Conservation (phyloP, 2,797 vertebrate genomes). For the Xiphorhynchus erythropygius region DNA sequence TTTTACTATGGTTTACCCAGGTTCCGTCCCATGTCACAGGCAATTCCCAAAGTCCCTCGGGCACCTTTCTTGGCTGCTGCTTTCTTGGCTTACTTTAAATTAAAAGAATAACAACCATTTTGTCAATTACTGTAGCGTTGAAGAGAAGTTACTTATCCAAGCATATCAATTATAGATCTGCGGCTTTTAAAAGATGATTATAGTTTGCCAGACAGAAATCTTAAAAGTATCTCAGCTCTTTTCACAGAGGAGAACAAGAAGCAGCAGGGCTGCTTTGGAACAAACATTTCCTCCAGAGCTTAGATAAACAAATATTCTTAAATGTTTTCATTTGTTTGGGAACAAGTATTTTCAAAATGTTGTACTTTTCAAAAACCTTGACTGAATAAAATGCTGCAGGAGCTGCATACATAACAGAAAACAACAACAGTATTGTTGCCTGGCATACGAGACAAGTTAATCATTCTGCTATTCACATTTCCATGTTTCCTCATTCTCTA, state of each 20-base stretch:
- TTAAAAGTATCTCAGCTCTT: not conserved
- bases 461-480: slow-evolving; percentile 56
- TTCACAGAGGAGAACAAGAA: not conserved
- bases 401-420: not conserved
- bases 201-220: slow-evolving; percentile 6
- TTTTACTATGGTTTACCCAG: not conserved
- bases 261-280: slow-evolving; percentile 7
- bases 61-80: not conserved
- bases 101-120: not conserved
- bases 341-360: slow-evolving; percentile 45
- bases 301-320: slow-evolving; percentile 3
- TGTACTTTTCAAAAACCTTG: slow-evolving; percentile 27
- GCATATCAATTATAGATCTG: not conserved
- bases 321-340: slow-evolving; percentile 17
- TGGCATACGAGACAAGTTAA: slow-evolving; percentile 58
- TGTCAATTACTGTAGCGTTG: not conserved
- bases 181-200: slow-evolving; percentile 6
- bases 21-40: not conserved
- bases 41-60: not conserved
- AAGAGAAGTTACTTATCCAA: not conserved
- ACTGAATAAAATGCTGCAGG: not conserved
- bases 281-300: slow-evolving; percentile 5
- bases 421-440: not conserved
- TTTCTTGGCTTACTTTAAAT: not conserved
- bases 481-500: slow-evolving; percentile 5